Base-by-base conservation (phyloP, 2,113 vertebrate genomes). In the Tachysurus vachellii region DNA sequence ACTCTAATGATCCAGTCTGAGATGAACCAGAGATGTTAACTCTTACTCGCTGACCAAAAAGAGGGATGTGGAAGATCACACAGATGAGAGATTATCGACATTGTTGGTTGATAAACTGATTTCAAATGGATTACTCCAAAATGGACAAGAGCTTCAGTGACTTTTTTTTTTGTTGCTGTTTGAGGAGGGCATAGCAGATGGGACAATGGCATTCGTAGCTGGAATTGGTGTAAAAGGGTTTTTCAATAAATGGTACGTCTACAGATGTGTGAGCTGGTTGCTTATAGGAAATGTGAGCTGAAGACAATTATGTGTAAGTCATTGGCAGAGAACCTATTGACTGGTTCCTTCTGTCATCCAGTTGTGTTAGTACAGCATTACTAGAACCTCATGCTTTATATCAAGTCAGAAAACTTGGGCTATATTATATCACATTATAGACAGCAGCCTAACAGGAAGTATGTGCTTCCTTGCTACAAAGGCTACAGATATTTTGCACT, bases 121-220 rank as follows among this genome's bases (percentile, higher is more conserved):
- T 84, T 77, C 76, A 53, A 87, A 77, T 89, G 71, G 68, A 76
- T 82, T 86, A 87, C 9, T 80, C 64, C 89, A 89, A 94, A 93
- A 86, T 94, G 90, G 92, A 93, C 92, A 82, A 76, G 28, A 10
- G 61, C 62, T 70, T 59, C n/a, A 59, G 12, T 79, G 21, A 57
- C 26, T 14, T 23, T 76, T 50, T 76, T 50, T 44, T 71, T 44
- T 73, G 19, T 73, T 16, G 36, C 3, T 76, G 70, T 73, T 73
- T 68, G 28, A 36, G 28, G 10, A 70, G 9, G 26, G 11, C 10
- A 64, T n/a, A 4, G 62, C 62, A n/a, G 11, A n/a, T 31, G 14
- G 28, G 17, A 36, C 14, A 70, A 36, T 70, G 5, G n/a, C 7
- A 62, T 23, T 62, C 10, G 3, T 13, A 28, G 31, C 66, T 70